These are phyloP conservation scores for Entelurus aequoreus DNA, from an alignment of 2,113 vertebrate genomes.

Conservation along the genomic window DNA sequence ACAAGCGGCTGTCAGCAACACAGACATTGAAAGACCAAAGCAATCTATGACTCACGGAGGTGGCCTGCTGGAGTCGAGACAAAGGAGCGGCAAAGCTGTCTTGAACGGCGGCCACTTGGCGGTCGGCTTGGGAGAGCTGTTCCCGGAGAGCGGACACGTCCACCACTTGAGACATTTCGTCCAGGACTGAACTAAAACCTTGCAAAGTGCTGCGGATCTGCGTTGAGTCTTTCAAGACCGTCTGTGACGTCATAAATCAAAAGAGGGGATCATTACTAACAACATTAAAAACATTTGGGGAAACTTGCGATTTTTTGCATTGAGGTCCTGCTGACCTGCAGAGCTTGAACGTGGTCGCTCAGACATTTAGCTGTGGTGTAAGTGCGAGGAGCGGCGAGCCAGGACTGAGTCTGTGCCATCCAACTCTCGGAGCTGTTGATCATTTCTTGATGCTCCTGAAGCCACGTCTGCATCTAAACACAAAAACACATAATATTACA, in stretches of 20 bases:
- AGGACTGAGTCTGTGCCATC: slow-evolving; percentile 75
- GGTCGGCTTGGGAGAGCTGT: slow-evolving; percentile 69
- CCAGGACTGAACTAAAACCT: slow-evolving; percentile 69
- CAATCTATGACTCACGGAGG: slow-evolving; percentile 73
- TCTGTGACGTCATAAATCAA: slow-evolving; percentile 56
- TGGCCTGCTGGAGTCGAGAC: slow-evolving; percentile 77
- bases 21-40: background rate
- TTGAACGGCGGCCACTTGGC: slow-evolving; percentile 72
- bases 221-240: slow-evolving; percentile 83
- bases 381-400: slow-evolving; percentile 74
- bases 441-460: slow-evolving; percentile 84
- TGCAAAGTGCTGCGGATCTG: slow-evolving; percentile 81
- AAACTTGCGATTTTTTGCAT: background rate
- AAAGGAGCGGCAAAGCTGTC: slow-evolving; percentile 75
- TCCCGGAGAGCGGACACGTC: slow-evolving; percentile 70
- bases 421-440: slow-evolving; percentile 76
- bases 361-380: slow-evolving; percentile 77
- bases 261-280: background rate
- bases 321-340: slow-evolving; percentile 70
- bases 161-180: slow-evolving; percentile 78
- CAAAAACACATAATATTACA: background rate
- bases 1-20: background rate
- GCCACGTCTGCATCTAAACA: slow-evolving; percentile 75
- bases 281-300: background rate
- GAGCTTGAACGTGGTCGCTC: slow-evolving; percentile 67